Evolutionary conservation across 1,140 invertebrate genomes (phyloP).

Genomic region (Nasonia longicornis): DNA sequence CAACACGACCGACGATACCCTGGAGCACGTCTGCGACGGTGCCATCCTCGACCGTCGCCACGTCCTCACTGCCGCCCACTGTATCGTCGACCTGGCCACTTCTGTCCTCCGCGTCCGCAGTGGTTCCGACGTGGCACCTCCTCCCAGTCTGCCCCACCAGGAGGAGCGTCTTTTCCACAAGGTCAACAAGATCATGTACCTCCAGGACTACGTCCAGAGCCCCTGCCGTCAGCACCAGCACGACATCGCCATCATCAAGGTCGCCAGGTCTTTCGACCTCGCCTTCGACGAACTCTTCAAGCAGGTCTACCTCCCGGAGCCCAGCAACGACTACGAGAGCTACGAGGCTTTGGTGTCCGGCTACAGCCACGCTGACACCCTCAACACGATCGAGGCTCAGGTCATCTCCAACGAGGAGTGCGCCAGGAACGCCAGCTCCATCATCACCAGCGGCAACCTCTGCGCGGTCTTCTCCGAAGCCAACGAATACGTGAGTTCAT

Average conservation of each 20-base stretch:
- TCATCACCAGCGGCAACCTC: background rate
- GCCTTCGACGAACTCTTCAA: background rate
- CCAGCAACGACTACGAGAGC: background rate
- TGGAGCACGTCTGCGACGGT: slow-evolving; percentile 7
- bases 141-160: background rate
- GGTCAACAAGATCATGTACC: slow-evolving; percentile 9
- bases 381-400: background rate
- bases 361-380: background rate
- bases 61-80: slow-evolving; percentile 16
- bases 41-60: background rate
- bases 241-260: slow-evolving; percentile 17
- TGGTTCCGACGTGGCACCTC: slow-evolving; percentile 2
- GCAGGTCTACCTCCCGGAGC: background rate
- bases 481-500: background rate
- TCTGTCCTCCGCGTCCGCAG: background rate
- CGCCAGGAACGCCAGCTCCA: background rate
- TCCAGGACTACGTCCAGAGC: background rate
- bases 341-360: background rate
- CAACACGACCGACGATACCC: too few relatives aligned
- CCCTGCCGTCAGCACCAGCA: background rate
- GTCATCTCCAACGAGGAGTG: slow-evolving; percentile 1
- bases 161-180: background rate
- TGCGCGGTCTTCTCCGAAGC: background rate
- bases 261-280: slow-evolving; percentile 4
- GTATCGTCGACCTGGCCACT: background rate